Evolutionary conservation across 1,140 invertebrate genomes (phyloP), one percentile per base, ranked within the genome.

Genomic region (Drosophila mayri): DNA sequence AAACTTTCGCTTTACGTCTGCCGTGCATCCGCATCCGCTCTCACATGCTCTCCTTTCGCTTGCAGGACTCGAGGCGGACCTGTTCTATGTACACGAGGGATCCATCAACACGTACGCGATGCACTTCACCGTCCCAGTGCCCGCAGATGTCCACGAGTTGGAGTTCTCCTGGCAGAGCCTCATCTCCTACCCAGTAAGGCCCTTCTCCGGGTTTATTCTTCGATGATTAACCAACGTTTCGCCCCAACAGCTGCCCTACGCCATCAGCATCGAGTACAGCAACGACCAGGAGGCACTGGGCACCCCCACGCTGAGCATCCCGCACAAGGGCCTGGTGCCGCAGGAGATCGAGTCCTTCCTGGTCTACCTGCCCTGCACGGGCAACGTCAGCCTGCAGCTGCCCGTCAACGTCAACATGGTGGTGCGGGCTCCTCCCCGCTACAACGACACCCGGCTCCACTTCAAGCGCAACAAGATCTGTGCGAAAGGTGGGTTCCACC

Each of bases 71-170:
- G 95, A 96, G 63, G 95, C 96, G 4, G 97, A 98, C 92, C 93
- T 98, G 85, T 97, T 95, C 93, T 86, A 98, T 92, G 97, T 98
- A 7, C 93, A 96, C 63, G 96, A 98, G 83, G 97, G 97, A 43
- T 96, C 97, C 57, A 96, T 98, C 83, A 98, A 98, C 93, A 95
- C 95, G 35, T 98, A 98, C 92, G 97, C 97, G 7, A 96, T 98
- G 92, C 95, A 96, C 85, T 99, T 98, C 92, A 95, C 95, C 44
- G 96, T 98, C 3, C 96, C 96, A 4, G 96, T 98, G 41, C 95
- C 96, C 14, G 95, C 96, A 4, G 95, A 97, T 81, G 95, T 98
- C 38, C 95, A 96, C 11, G 95, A 97, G 81, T 94, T 98, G 61
- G 96, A 97, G 93, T 98, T 98, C 93, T 97, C 96, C 68, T 98